A percentile compares a stretch with the other conserved stretches of the same genome.
phyloP scores from a whole-genome alignment of 2,888 invertebrate species.

The Leptura quadrifasciata region DNA sequence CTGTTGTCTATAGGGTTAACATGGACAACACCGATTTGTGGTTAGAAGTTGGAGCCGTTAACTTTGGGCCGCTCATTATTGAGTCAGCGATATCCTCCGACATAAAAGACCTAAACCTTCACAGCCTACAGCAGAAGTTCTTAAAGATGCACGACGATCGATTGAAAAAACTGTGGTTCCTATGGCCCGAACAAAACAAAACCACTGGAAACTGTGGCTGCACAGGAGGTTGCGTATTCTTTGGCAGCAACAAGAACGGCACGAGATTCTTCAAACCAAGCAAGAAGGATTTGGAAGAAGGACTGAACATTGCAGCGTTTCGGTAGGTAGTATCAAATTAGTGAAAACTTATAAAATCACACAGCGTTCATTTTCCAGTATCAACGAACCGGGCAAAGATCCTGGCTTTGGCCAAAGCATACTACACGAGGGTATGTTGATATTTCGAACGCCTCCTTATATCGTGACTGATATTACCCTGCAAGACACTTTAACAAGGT shows the following conservation, averaged over 20 bases:
- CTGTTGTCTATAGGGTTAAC: slow-evolving; percentile 39
- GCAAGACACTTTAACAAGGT: slow-evolving; percentile 77
- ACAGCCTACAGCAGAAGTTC: slow-evolving; percentile 88
- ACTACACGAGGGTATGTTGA: slow-evolving; percentile 88
- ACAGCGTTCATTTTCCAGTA: slow-evolving; percentile 73
- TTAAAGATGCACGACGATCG: slow-evolving; percentile 89
- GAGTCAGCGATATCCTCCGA: slow-evolving; percentile 90
- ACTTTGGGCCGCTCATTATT: slow-evolving; percentile 91
- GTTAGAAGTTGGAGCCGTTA: slow-evolving; percentile 93
- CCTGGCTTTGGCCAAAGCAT: slow-evolving; percentile 97
- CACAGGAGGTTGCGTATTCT: slow-evolving; percentile 95
- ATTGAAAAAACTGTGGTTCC: slow-evolving; percentile 92
- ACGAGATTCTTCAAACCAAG: slow-evolving; percentile 91
- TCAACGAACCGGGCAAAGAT: slow-evolving; percentile 86
- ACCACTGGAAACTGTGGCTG: slow-evolving; percentile 90
- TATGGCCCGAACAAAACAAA: slow-evolving; percentile 88
- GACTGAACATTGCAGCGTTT: slow-evolving; percentile 88
- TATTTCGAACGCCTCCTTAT: slow-evolving; percentile 94
- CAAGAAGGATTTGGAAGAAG: slow-evolving; percentile 86
- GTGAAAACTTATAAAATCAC: not conserved
- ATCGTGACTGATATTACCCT: slow-evolving; percentile 85
- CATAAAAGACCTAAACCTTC: slow-evolving; percentile 82
- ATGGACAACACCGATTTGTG: slow-evolving; percentile 81
- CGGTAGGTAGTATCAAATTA: slow-evolving; percentile 73
- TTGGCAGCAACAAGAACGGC: slow-evolving; percentile 94